Evolutionary conservation across 2,113 vertebrate genomes (phyloP), one percentile per base, ranked within the genome.

Genomic region (Neodon shergylaensis): DNA sequence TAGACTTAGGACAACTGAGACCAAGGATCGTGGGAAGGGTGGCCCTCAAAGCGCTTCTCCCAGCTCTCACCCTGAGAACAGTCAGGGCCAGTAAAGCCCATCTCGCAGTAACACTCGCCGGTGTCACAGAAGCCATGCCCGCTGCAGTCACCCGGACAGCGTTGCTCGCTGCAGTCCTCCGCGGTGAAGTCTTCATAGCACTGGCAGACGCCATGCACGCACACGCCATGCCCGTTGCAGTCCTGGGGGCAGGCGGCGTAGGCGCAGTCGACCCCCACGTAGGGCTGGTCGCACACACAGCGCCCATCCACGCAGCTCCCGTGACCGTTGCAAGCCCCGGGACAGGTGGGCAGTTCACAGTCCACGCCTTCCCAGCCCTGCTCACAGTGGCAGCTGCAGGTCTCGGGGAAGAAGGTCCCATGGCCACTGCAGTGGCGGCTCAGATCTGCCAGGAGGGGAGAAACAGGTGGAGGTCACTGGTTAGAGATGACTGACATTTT

Each of bases 41-140:
- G 4, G 3, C 33, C 74, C 12, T 28, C 5, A 58, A 42, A 31
- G 42, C 7, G 1, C 0, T 0, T 9, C 44, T 52, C 31, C 0
- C 0, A 2, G 1, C 52, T 5, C 98, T 99, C 97, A 99, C 99
- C 99, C 96, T 98, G 98, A n/a, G 99, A 98, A 92, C 99, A 99
- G 97, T 99, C 98, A 0, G 98, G 98, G 24, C 99, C 99, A 0
- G 97, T 97, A 97, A 99, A 99, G 92, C 99, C 99, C 86, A 98
- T 95, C 0, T 99, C 98, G 73, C 99, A 99, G 98, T 99, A 96
- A 58, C 99, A 99, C 94, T 98, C 98, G 28, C 99, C 99, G 0
- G 99, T 98, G 91, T 99, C 98, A 84, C 99, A 99, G 95, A 97
- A 99, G n/a, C 99, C 99, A 0, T 98, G 99, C 11, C 98, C 98